Base-by-base conservation (phyloP, 1,140 invertebrate species). In the Teleopsis dalmanni region DNA sequence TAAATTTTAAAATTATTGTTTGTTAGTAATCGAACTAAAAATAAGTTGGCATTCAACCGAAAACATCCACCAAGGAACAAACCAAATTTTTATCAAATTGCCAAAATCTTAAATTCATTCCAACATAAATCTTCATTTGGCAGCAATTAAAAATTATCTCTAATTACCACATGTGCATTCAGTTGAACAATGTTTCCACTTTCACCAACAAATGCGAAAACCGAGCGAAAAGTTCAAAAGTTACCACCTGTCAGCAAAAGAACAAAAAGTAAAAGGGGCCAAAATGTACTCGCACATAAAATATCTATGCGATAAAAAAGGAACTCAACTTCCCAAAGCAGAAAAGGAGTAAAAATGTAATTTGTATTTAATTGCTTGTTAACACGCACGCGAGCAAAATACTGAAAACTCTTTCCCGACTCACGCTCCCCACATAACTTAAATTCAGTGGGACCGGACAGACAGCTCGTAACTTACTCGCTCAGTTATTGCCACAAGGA, bases 61-160 rank as follows among this genome's bases (percentile, higher is more conserved):
- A n/a, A n/a, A n/a, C n/a, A n/a, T n/a, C n/a, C n/a, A n/a, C n/a
- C n/a, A n/a, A n/a, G n/a, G n/a, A n/a, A n/a, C n/a, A n/a, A n/a
- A n/a, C n/a, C n/a, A n/a, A n/a, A n/a, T n/a, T n/a, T n/a, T 41
- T 14, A 25, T 41, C 38, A 27, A 26, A 42, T 10, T 26, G n/a
- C 19, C 7, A 11, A 25, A n/a, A 43, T 43, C 21, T 43, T 31
- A 29, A 18, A 3, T 43, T 16, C 16, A 29, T 42, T 42, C 14
- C 25, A 23, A 29, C 41, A 50, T 45, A 50, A 50, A 50, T 50
- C 48, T 42, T 44, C 48, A 50, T 50, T 50, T 43, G 48, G 42
- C 48, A 50, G 41, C 48, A 50, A 50, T 50, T 50, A 50, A 50
- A 50, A 50, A 50, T 50, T 50, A 50, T 50, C 48, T 36, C 48